Base-by-base conservation (phyloP, 2,888 invertebrate species). In the Diarsia rubi region DNA sequence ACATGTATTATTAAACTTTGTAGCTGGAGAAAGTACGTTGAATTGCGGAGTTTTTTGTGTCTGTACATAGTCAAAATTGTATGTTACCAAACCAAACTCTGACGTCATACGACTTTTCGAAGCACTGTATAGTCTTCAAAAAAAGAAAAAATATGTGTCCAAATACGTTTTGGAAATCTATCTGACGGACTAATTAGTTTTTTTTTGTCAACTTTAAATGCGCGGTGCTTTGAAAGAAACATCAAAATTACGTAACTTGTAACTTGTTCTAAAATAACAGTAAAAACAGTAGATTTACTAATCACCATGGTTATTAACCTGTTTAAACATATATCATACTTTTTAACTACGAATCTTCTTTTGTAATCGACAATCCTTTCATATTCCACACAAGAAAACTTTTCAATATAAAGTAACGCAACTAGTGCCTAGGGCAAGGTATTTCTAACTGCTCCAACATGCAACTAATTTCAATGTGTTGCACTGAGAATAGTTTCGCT, bases 1-100 rank as follows among this genome's bases (percentile, higher is more conserved):
- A 75, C 73, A 75, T 79, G 77, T 65, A 73, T 76, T 81, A 83
- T 75, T 75, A 52, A 76, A 83, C 60, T 79, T 85, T 76, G 73
- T 73, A 69, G 52, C n/a, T 66, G 21, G n/a, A 69, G 47, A 57
- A 79, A 71, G 73, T 73, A 68, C 49, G 3, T 64, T 45, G 14
- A 14, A 21, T 24, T 31, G 31, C 24, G 11, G 9, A 37, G 59
- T 24, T 60, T 54, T n/a, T 21, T 44, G 31, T 57, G 27, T 69
- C 1, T 52, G 0, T 60, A 60, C 3, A 3, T 31, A n/a, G 14
- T 14, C n/a, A 3, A 42, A 62, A n/a, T 62, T 60, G 8, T 45
- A 12, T 45, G 9, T 64, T n/a, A n/a, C n/a, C n/a, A n/a, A n/a
- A n/a, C n/a, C n/a, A n/a, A n/a, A n/a, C n/a, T n/a, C n/a, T n/a